These are phyloP conservation scores for Cylindroiulus punctatus DNA, from an alignment of 2,888 invertebrate species.

Conservation along the genomic window DNA sequence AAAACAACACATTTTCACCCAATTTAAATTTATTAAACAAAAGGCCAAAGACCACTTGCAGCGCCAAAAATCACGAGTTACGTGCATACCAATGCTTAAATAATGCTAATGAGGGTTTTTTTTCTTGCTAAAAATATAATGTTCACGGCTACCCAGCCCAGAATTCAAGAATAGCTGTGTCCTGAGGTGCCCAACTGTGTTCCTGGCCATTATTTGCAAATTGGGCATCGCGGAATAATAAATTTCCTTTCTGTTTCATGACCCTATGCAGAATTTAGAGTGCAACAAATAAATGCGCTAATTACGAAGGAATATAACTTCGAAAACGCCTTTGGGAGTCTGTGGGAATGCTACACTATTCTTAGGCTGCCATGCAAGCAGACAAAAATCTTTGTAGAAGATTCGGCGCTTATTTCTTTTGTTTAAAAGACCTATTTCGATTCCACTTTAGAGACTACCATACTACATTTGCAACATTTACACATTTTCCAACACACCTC, in stretches of 20 bases:
- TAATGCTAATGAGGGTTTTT: conserved; percentile 22
- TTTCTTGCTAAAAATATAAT: not conserved
- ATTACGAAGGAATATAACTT: not conserved
- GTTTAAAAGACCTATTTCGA: conserved; percentile 36
- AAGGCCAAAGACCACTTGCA: conserved; percentile 24
- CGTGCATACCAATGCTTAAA: not conserved
- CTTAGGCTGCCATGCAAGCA: conserved; percentile 16
- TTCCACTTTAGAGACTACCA: not conserved
- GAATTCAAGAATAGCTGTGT: not conserved
- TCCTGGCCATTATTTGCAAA: conserved; percentile 19
- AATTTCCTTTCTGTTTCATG: conserved; percentile 5
- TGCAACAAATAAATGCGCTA: conserved; percentile 30
- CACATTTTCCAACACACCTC: conserved; percentile 27
- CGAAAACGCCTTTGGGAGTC: not conserved
- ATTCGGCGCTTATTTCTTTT: not conserved
- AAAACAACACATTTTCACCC: not conserved
- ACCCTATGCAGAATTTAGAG: not conserved
- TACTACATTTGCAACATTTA: not conserved
- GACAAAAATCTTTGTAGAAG: not conserved
- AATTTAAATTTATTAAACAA: not conserved
- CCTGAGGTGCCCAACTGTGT: conserved; percentile 12
- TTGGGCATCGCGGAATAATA: conserved; percentile 9
- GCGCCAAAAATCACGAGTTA: conserved; percentile 16
- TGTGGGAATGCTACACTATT: not conserved
- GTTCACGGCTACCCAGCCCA: conserved; percentile 39